Conservation (phyloP, 2,113 vertebrate genomes). For the Dasyurus viverrinus region DNA sequence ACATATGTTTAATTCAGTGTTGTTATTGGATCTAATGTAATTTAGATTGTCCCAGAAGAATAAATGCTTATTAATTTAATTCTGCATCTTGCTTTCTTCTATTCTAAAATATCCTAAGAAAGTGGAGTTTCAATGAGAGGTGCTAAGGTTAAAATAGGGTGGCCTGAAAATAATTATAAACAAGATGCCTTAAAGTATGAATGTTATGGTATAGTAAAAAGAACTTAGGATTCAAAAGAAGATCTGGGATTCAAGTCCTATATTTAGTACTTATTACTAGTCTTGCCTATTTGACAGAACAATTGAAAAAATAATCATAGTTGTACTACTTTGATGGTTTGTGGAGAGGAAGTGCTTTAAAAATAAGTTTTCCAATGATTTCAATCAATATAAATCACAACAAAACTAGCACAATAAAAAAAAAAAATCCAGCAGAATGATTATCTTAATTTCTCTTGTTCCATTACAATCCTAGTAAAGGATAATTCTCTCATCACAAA, state of each 20-base stretch:
- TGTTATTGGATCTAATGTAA: conserved; percentile 30
- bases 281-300: background rate
- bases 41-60: conserved; percentile 32
- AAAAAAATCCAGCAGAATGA: background rate
- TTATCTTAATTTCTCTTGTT: background rate
- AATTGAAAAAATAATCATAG: background rate
- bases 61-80: conserved; percentile 46
- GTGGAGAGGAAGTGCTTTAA: background rate
- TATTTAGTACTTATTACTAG: background rate
- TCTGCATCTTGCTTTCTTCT: conserved; percentile 12
- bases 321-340: background rate
- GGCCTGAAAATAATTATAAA: conserved; percentile 24
- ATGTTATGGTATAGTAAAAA: background rate
- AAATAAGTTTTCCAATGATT: background rate
- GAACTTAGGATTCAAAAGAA: background rate
- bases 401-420: background rate
- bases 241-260: background rate
- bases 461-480: background rate
- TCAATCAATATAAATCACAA: background rate
- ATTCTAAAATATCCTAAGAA: conserved; percentile 19
- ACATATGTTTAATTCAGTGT: conserved; percentile 21
- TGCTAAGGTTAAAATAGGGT: background rate
- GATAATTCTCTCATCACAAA: background rate
- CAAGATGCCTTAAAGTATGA: background rate
- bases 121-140: background rate